Percentiles rank a stretch among this genome's conserved stretches.
These are phyloP conservation scores for Fragum whitleyi DNA, from an alignment of 2,888 invertebrate genomes.

Conservation along the genomic window DNA sequence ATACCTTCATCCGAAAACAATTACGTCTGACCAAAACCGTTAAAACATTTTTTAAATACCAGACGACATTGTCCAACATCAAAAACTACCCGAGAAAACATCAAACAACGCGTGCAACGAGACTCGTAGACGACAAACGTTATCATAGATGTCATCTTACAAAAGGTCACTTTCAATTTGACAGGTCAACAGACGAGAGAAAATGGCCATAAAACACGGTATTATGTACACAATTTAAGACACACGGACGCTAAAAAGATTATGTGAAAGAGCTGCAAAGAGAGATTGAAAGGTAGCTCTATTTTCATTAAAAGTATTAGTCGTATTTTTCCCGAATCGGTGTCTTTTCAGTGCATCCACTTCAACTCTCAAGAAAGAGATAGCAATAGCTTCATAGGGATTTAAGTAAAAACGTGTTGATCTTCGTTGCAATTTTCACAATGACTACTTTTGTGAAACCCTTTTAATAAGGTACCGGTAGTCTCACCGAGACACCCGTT, in stretches of 20 bases:
- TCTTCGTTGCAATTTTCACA: no score
- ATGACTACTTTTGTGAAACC: no score
- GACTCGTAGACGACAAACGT: constrained; percentile 27
- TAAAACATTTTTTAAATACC: constrained; percentile 22
- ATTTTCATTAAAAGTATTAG: no score
- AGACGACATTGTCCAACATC: constrained; percentile 51
- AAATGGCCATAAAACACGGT: constrained; percentile 21
- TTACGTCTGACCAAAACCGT: background rate
- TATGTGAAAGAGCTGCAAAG: no score
- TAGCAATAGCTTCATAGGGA: no score
- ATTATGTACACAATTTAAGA: constrained; percentile 6
- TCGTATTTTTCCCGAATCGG: no score
- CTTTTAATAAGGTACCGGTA: no score
- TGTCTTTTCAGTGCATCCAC: no score
- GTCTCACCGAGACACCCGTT: no score
- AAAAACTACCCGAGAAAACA: constrained; percentile 35
- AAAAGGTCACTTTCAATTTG: constrained; percentile 25
- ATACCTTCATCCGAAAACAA: background rate
- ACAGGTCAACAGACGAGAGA: constrained; percentile 33
- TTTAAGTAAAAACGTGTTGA: no score
- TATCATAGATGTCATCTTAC: constrained; percentile 52
- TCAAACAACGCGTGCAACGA: constrained; percentile 16
- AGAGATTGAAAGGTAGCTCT: no score
- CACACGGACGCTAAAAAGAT: background rate
- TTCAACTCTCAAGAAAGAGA: no score